phyloP scores from a whole-genome alignment of 2,888 invertebrate species.

The Dorcus parallelipipedus region DNA sequence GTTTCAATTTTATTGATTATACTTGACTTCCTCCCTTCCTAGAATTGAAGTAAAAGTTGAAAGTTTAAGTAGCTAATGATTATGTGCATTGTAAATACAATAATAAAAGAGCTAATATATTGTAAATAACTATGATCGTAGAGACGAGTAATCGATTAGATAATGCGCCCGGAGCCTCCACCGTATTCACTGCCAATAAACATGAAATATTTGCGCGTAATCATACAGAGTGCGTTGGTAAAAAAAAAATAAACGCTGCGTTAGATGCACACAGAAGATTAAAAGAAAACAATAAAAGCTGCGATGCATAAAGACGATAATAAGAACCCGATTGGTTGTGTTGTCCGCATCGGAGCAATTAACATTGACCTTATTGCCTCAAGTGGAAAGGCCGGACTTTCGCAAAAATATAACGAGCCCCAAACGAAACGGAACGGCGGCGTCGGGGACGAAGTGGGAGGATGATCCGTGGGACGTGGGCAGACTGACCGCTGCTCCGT shows the following conservation, averaged over 20 bases:
- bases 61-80: too few species aligned
- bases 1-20: too few species aligned
- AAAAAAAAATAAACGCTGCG: not conserved
- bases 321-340: slow-evolving; percentile 25
- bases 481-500: not conserved
- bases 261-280: slow-evolving; percentile 18
- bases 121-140: not conserved
- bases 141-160: not conserved
- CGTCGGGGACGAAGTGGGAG: slow-evolving; percentile 4
- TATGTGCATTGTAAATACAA: too few species aligned
- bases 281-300: slow-evolving; percentile 21
- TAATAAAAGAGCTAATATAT: not conserved
- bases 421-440: slow-evolving; percentile 9
- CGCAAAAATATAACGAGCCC: slow-evolving; percentile 46
- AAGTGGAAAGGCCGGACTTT: slow-evolving; percentile 33
- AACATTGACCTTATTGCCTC: slow-evolving; percentile 39
- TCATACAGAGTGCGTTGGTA: not conserved
- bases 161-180: not conserved
- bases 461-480: slow-evolving; percentile 3
- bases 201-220: slow-evolving; percentile 8
- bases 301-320: slow-evolving; percentile 30
- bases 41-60: too few species aligned
- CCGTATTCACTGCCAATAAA: slow-evolving; percentile 7
- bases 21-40: too few species aligned
- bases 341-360: slow-evolving; percentile 32